These are phyloP conservation scores for Brachymystax lenok DNA, from an alignment of 2,797 vertebrate genomes.

Conservation along the genomic window DNA sequence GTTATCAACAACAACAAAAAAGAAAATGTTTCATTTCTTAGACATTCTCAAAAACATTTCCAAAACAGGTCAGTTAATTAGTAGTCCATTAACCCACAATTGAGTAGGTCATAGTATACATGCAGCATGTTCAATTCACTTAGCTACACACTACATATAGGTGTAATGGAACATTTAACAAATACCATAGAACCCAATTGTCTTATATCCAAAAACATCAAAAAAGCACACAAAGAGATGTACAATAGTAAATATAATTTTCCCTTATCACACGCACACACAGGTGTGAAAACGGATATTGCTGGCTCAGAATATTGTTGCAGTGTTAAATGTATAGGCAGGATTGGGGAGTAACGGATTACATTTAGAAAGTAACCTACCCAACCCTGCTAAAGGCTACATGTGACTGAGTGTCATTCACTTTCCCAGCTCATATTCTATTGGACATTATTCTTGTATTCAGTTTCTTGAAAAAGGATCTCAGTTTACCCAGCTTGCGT, in stretches of 20 bases:
- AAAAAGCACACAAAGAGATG: background rate
- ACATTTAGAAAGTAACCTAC: too few species aligned
- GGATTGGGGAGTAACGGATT: too few species aligned
- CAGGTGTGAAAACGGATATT: background rate
- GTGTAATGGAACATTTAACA: background rate
- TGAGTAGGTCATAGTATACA: background rate
- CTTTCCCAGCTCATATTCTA: constrained; percentile 74
- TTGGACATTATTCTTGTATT: constrained; percentile 90
- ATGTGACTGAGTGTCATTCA: background rate
- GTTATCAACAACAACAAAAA: background rate
- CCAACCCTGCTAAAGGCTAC: too few species aligned
- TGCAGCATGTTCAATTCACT: background rate
- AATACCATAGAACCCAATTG: background rate
- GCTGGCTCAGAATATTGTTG: background rate
- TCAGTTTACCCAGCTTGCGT: constrained; percentile 89
- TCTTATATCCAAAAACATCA: background rate
- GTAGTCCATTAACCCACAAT: background rate
- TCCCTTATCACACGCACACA: background rate
- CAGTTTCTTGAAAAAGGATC: constrained; percentile 88
- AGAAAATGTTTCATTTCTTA: background rate
- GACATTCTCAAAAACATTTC: background rate
- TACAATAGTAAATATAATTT: background rate
- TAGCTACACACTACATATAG: background rate
- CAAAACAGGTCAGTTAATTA: background rate
- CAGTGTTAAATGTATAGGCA: background rate